These are phyloP conservation scores for Apostichopus leukothele DNA, from an alignment of 53 echinoderm and acorn worm genomes.

Conservation along the genomic window DNA sequence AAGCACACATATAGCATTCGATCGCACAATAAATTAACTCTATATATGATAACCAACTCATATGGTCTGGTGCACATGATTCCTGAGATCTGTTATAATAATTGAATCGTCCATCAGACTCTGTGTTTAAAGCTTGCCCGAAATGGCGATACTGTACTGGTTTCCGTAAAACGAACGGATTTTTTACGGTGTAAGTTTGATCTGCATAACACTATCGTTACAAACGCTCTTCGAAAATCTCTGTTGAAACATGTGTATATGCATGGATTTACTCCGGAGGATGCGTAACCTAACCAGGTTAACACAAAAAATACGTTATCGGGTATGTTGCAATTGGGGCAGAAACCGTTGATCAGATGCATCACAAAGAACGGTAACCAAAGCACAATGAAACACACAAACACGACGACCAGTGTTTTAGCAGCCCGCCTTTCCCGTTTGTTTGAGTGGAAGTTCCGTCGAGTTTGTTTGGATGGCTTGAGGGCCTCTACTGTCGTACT, in stretches of 20 bases:
- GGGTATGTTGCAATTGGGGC: constrained; percentile 75
- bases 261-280: constrained; percentile 94
- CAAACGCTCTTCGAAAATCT: constrained; percentile 90
- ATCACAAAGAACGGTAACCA: constrained; percentile 99
- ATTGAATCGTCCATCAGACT: background rate
- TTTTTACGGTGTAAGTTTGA: constrained; percentile 44
- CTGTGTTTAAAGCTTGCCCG: constrained; percentile 56
- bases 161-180: constrained; percentile 56
- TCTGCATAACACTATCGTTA: constrained; percentile 74
- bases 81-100: no score
- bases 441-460: constrained; percentile 74
- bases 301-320: constrained; percentile 83
- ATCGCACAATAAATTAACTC: no score
- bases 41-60: no score
- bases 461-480: constrained; percentile 43
- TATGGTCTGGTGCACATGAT: no score
- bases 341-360: constrained; percentile 85
- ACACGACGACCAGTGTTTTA: constrained; percentile 93
- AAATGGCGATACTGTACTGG: constrained; percentile 46
- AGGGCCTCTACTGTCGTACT: constrained; percentile 79
- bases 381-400: constrained; percentile 90
- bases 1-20: no score
- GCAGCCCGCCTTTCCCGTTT: constrained; percentile 92
- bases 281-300: constrained; percentile 97
- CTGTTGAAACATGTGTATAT: constrained; percentile 96